phyloP scores from a whole-genome alignment of 2,797 vertebrate species.

The Bradypodion ventrale region DNA sequence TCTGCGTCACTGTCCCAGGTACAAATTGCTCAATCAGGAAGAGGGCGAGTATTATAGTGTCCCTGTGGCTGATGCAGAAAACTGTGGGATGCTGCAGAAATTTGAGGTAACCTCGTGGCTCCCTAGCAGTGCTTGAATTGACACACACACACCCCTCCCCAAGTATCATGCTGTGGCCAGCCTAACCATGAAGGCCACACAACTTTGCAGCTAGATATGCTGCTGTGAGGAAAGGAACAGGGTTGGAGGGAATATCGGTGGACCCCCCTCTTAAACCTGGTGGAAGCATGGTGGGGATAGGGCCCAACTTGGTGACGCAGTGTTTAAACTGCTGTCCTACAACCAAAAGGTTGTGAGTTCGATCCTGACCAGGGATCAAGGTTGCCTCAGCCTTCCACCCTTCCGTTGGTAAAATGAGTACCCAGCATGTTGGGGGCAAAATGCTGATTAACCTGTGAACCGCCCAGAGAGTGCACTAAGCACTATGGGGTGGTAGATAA shows the following conservation, averaged over 20 bases:
- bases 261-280: neutral
- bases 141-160: neutral
- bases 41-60: slow-evolving; percentile 96
- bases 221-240: neutral
- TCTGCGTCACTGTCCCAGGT: slow-evolving; percentile 74
- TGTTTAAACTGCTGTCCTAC: too few relatives aligned
- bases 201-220: neutral
- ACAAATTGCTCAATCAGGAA: slow-evolving; percentile 92
- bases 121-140: neutral
- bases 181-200: neutral
- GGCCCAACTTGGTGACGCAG: neutral
- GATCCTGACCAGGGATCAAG: too few relatives aligned
- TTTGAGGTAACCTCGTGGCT: slow-evolving; percentile 70
- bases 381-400: too few relatives aligned
- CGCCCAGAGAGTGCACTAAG: too few relatives aligned
- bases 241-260: neutral
- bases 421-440: too few relatives aligned
- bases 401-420: too few relatives aligned
- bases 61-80: slow-evolving; percentile 85
- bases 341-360: too few relatives aligned
- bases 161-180: neutral
- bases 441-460: too few relatives aligned
- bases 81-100: slow-evolving; percentile 77
- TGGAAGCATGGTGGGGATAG: neutral
- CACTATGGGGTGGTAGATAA: too few relatives aligned